Evolutionary conservation across 1,140 invertebrate genomes (phyloP).

Genomic region (Leguminivora glycinivorella): DNA sequence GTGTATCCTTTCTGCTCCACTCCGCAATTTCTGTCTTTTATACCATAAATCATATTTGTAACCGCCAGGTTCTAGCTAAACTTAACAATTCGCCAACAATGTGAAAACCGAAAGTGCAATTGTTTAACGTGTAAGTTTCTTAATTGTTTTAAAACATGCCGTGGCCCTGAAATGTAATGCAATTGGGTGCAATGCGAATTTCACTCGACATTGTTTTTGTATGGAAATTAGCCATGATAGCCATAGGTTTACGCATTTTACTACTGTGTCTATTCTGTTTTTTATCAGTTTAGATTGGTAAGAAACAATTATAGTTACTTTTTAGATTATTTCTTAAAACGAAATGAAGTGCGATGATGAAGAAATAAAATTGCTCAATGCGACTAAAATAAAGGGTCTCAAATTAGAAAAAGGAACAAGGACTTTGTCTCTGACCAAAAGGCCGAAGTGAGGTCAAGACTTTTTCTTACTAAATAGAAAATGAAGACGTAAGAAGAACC

Average conservation of each 20-base stretch:
- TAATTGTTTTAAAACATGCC: conserved; percentile 21
- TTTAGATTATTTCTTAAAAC: too few species aligned
- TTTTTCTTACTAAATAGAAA: too few species aligned
- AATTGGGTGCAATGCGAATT: not conserved
- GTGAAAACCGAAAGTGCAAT: conserved; percentile 7
- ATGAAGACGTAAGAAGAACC: too few species aligned
- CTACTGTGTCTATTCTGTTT: not conserved
- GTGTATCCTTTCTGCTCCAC: too few species aligned
- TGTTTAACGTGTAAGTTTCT: conserved; percentile 18
- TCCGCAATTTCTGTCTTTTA: not conserved
- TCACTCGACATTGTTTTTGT: conserved; percentile 14
- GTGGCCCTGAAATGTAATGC: conserved; percentile 13
- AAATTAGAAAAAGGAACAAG: too few species aligned
- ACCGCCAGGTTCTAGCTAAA: not conserved
- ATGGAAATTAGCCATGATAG: conserved; percentile 3
- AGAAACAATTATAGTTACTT: too few species aligned
- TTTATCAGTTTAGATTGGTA: too few species aligned
- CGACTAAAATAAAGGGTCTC: too few species aligned
- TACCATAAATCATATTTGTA: conserved; percentile 32
- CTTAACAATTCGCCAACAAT: not conserved
- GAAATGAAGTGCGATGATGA: too few species aligned
- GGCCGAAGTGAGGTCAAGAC: too few species aligned
- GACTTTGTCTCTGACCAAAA: too few species aligned
- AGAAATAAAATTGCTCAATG: too few species aligned
- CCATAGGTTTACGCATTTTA: not conserved